phyloP scores from a whole-genome alignment of 2,797 vertebrate genomes.

The Erpetoichthys calabaricus region DNA sequence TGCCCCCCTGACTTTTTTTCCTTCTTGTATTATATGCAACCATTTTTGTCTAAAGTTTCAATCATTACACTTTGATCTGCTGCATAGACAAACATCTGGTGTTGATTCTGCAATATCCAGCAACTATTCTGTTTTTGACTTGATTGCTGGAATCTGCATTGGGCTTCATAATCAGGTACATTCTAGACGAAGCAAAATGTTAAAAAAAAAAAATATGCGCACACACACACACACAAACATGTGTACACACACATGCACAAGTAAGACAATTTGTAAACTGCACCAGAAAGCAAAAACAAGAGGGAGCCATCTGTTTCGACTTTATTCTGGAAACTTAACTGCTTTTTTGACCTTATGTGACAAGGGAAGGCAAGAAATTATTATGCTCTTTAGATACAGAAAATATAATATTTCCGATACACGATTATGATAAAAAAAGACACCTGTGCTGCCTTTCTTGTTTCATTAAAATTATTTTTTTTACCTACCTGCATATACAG shows the following conservation, averaged over 20 bases:
- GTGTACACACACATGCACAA: too few species aligned
- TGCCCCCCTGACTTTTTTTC: not conserved
- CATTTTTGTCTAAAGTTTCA: constrained; percentile 2
- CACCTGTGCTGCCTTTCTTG: too few species aligned
- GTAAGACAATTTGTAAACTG: too few species aligned
- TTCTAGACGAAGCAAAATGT: too few species aligned
- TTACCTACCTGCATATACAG: too few species aligned
- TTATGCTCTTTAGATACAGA: too few species aligned
- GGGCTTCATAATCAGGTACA: not conserved
- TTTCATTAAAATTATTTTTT: too few species aligned
- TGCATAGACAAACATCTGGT: constrained; percentile 9
- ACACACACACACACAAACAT: too few species aligned
- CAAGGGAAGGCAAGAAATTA: too few species aligned
- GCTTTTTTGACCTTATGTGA: not conserved
- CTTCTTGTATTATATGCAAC: not conserved
- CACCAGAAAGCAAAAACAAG: not conserved
- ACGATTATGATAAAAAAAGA: too few species aligned
- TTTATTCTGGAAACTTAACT: not conserved
- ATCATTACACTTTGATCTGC: constrained; percentile 2
- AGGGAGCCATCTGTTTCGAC: not conserved
- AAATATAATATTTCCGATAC: too few species aligned
- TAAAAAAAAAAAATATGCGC: too few species aligned
- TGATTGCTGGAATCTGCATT: constrained; percentile 1
- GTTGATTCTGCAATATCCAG: constrained; percentile 4
- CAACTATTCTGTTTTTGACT: not conserved